Evolutionary conservation across 2,113 vertebrate species (phyloP).

Genomic region (Melospiza melodia): DNA sequence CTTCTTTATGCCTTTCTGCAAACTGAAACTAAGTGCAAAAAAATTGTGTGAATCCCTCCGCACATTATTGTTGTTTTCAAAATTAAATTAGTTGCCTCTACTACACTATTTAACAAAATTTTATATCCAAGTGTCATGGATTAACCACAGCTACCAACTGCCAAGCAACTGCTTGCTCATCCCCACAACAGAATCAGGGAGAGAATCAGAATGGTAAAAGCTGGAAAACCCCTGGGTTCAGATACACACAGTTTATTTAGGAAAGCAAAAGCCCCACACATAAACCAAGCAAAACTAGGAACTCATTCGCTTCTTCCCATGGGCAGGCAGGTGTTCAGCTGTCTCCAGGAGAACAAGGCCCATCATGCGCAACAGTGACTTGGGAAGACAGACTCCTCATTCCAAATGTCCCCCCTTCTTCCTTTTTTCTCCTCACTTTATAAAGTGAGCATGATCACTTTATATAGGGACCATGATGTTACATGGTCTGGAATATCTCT

Average conservation of each 20-base stretch:
- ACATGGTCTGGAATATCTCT: neutral
- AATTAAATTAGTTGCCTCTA: neutral
- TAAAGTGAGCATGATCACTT: neutral
- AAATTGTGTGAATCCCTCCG: neutral
- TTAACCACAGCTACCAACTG: neutral
- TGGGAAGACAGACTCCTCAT: neutral
- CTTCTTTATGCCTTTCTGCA: neutral
- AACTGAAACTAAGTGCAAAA: neutral
- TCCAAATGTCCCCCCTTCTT: neutral
- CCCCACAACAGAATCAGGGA: neutral
- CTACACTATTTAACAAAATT: neutral
- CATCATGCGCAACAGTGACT: accelerated
- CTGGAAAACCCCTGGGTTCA: accelerated
- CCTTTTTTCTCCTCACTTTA: neutral
- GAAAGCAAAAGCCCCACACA: neutral
- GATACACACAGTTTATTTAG: neutral
- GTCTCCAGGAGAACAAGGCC: neutral
- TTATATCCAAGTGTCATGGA: neutral
- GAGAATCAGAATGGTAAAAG: neutral
- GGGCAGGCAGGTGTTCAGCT: neutral
- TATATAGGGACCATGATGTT: neutral
- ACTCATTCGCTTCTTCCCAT: neutral
- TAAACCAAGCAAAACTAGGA: neutral
- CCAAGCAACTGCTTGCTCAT: neutral
- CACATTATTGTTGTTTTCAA: neutral